These are phyloP conservation scores for Zapus hudsonius DNA, from an alignment of 2,113 vertebrate genomes.

Conservation along the genomic window DNA sequence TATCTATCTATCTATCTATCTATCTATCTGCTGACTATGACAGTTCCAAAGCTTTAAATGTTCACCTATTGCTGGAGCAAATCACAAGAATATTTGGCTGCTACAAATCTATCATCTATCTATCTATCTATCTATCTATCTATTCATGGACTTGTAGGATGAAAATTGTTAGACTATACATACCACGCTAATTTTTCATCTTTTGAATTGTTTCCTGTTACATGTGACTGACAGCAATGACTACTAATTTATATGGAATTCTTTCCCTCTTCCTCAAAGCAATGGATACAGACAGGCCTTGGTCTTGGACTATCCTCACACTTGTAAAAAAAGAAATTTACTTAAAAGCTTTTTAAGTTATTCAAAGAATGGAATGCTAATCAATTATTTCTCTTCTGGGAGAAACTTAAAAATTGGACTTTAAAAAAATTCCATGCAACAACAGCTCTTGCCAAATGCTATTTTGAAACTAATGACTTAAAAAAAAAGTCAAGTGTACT, in stretches of 20 bases:
- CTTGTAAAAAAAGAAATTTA: background rate
- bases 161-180: background rate
- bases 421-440: background rate
- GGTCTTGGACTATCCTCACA: background rate
- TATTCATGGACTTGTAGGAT: background rate
- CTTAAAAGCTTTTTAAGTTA: slow-evolving; percentile 16
- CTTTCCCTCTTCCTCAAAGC: fast-evolving
- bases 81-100: background rate
- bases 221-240: background rate
- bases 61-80: background rate
- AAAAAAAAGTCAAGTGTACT: slow-evolving; percentile 37
- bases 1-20: no score
- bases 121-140: no score
- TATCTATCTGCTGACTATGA: no score
- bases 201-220: background rate
- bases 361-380: background rate
- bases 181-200: background rate
- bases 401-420: slow-evolving; percentile 3
- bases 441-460: slow-evolving; percentile 23
- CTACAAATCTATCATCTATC: background rate
- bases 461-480: slow-evolving; percentile 24
- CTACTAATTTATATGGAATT: background rate
- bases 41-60: background rate
- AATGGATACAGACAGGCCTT: background rate
- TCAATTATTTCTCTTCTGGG: slow-evolving; percentile 36